These are phyloP conservation scores for Lymantria dispar DNA, from an alignment of 2,888 invertebrate species.

Conservation along the genomic window DNA sequence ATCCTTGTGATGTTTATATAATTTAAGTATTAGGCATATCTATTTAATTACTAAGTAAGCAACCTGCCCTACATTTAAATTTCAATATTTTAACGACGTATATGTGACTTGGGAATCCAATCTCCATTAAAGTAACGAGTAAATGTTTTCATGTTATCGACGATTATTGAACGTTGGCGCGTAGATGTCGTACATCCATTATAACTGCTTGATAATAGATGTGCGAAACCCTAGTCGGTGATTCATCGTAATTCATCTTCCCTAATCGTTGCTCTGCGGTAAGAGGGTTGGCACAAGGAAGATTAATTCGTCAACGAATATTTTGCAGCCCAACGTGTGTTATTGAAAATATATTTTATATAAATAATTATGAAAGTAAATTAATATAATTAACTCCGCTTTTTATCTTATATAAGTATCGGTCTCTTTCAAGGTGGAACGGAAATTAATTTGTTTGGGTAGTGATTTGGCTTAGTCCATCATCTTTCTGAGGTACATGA, in stretches of 20 bases:
- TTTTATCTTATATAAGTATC: too few species aligned
- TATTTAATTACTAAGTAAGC: neutral
- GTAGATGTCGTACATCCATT: conserved; percentile 19
- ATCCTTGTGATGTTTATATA: neutral
- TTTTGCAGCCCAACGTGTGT: neutral
- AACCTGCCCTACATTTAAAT: conserved; percentile 6
- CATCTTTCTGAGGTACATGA: too few species aligned
- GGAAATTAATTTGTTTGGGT: too few species aligned
- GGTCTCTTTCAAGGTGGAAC: too few species aligned
- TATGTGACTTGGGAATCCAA: conserved; percentile 10
- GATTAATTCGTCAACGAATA: neutral
- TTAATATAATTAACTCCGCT: too few species aligned
- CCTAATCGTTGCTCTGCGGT: conserved; percentile 40
- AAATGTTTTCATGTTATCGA: conserved; percentile 10
- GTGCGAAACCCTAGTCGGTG: conserved; percentile 34
- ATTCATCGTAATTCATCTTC: conserved; percentile 59
- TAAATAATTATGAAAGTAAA: too few species aligned
- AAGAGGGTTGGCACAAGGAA: neutral
- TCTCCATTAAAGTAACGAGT: conserved; percentile 17
- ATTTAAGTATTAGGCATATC: neutral
- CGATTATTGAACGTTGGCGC: conserved; percentile 10
- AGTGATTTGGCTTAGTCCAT: too few species aligned
- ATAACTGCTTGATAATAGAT: conserved; percentile 29
- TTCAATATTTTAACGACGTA: conserved; percentile 14
- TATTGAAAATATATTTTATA: neutral